Base-by-base conservation (phyloP, 1,140 invertebrate genomes). In the Liolophura sinensis region DNA sequence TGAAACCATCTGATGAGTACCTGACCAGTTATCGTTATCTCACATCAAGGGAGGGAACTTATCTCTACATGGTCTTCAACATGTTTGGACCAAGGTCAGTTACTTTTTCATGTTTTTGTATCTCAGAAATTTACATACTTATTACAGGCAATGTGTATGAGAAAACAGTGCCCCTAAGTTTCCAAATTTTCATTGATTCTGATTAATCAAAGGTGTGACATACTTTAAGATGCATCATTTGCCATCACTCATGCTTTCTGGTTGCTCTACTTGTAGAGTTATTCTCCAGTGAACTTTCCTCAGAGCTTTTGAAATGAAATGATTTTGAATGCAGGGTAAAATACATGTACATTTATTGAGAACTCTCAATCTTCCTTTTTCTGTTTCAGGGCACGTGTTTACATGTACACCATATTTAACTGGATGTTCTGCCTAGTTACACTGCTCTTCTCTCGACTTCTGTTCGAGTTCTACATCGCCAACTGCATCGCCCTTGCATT, bases 21-120 rank as follows among this genome's bases (percentile, higher is more conserved):
- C 24, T 80, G 0, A 76, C 68, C 47, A 74, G 75, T 55, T 80
- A 70, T 46, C 62, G 62, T 27, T 80, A 75, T 60, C 68, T 80
- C 11, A 69, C 68, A 18, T 62, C 60, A 0, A 74, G 73, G 54
- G 70, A 75, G 25, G 62, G 65, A 5, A 65, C 55, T 20, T 70
- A 66, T 46, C 60, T 76, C 3, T 69, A 62, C 20, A 70, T 67
- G 56, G 40, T 73, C 16, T 72, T 77, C 52, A 73, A 73, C 56
- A 62, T 74, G 16, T 66, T 68, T 67, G 78, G 78, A 4, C 68
- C 68, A 50, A 73, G 62, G 75, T 78, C 65, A 67, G 69, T n/a
- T n/a, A n/a, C n/a, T n/a, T n/a, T n/a, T n/a, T n/a, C n/a, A n/a
- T n/a, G n/a, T n/a, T n/a, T n/a, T n/a, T n/a, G n/a, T n/a, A n/a